These are phyloP conservation scores for Malacosoma neustria DNA, from an alignment of 2,888 invertebrate species.

Conservation along the genomic window DNA sequence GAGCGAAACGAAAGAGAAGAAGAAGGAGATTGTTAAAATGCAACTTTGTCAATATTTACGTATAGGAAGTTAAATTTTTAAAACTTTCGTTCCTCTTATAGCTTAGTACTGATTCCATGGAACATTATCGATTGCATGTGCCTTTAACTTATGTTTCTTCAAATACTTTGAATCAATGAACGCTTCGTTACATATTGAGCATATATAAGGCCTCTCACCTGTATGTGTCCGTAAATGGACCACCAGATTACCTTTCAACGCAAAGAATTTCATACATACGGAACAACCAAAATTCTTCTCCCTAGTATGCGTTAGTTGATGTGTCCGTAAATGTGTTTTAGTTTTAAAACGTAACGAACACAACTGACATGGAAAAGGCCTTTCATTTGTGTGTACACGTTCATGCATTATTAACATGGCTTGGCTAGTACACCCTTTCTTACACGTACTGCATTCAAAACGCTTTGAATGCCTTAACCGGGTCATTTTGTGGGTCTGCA, in stretches of 20 bases:
- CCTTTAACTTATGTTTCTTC: slow-evolving; percentile 65
- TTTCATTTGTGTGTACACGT: slow-evolving; percentile 64
- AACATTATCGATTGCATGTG: slow-evolving; percentile 55
- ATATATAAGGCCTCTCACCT: slow-evolving; percentile 65
- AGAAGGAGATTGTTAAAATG: too few species aligned
- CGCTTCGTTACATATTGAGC: slow-evolving; percentile 57
- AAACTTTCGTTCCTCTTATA: too few species aligned
- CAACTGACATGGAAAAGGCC: slow-evolving; percentile 59
- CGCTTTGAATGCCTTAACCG: slow-evolving; percentile 40
- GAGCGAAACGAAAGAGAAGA: too few species aligned
- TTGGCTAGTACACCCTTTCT: slow-evolving; percentile 61
- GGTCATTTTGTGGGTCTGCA: slow-evolving; percentile 35
- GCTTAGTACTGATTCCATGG: slow-evolving; percentile 57
- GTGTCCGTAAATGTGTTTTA: slow-evolving; percentile 64
- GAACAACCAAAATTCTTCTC: slow-evolving; percentile 71
- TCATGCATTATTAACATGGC: slow-evolving; percentile 70
- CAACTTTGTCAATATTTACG: too few species aligned
- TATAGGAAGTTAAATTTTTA: too few species aligned
- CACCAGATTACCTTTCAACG: slow-evolving; percentile 64
- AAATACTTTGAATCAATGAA: slow-evolving; percentile 72
- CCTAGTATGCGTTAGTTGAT: slow-evolving; percentile 65
- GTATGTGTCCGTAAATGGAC: slow-evolving; percentile 69
- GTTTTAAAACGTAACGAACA: slow-evolving; percentile 64
- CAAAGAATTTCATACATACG: slow-evolving; percentile 70
- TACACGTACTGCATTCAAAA: slow-evolving; percentile 58